Percentiles rank a stretch among this genome's conserved stretches.
Conservation (phyloP, 2,797 vertebrate genomes). For the Channa striata region DNA sequence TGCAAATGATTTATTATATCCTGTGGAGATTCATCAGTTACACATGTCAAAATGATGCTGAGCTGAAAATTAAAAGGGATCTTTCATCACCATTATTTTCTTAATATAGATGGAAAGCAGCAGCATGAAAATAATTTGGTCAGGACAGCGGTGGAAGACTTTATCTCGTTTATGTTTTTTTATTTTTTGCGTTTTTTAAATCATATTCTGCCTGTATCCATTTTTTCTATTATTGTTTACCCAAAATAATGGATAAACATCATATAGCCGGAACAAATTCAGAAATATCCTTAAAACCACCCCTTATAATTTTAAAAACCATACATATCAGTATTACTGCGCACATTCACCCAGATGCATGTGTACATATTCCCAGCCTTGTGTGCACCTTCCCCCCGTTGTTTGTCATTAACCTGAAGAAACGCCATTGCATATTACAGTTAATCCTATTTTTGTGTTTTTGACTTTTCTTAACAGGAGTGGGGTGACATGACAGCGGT, state of each 20-base stretch:
- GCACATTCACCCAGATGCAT: slow-evolving; percentile 4
- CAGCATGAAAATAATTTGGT: slow-evolving; percentile 41
- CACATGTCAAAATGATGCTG: slow-evolving; percentile 79
- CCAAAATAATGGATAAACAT: not conserved
- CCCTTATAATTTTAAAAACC: no score
- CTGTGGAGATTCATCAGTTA: slow-evolving; percentile 80
- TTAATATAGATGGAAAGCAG: slow-evolving; percentile 60
- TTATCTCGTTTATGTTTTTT: slow-evolving; percentile 32
- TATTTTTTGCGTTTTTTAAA: no score
- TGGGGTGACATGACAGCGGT: slow-evolving; percentile 51
- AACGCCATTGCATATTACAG: slow-evolving; percentile 57
- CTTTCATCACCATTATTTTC: slow-evolving; percentile 70
- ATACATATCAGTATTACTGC: no score
- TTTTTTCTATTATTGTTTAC: not conserved
- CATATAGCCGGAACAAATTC: no score
- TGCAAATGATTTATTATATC: slow-evolving; percentile 82
- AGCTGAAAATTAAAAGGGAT: slow-evolving; percentile 81
- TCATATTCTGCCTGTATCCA: slow-evolving; percentile 23
- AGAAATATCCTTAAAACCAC: no score
- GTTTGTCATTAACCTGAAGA: slow-evolving; percentile 42
- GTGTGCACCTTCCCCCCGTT: slow-evolving; percentile 25
- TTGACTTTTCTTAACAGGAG: slow-evolving; percentile 43
- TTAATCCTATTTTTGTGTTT: slow-evolving; percentile 58
- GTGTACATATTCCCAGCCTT: slow-evolving; percentile 9
- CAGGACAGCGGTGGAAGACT: slow-evolving; percentile 29